Evolutionary conservation across 2,113 vertebrate species (phyloP).

Genomic region (Platysteira castanea): DNA sequence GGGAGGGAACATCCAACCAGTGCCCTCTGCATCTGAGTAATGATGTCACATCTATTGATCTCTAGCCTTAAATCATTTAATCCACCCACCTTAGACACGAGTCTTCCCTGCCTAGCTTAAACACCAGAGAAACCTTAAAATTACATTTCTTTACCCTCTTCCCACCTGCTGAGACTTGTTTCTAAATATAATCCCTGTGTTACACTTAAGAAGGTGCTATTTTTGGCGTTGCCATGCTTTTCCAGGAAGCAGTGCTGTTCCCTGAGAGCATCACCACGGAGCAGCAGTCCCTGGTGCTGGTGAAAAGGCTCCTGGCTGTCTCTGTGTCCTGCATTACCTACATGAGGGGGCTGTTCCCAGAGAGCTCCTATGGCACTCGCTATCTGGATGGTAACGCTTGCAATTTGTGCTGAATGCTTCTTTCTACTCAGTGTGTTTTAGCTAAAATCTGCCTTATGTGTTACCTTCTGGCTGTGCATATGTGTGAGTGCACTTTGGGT

Average conservation of each 20-base stretch:
- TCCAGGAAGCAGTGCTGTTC: slow-evolving; percentile 47
- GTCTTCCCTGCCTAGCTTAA: not conserved
- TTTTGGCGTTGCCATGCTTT: not conserved
- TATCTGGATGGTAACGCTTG: slow-evolving; percentile 69
- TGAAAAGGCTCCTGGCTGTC: slow-evolving; percentile 73
- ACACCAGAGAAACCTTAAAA: not conserved
- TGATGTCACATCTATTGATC: not conserved
- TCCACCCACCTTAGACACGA: not conserved
- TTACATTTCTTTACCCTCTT: not conserved
- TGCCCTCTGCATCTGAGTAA: not conserved
- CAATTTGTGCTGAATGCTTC: not conserved
- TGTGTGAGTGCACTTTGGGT: not conserved
- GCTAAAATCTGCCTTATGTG: rapidly evolving
- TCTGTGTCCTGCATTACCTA: slow-evolving; percentile 76
- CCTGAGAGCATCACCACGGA: slow-evolving; percentile 45
- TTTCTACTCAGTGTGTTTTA: not conserved
- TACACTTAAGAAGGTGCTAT: not conserved
- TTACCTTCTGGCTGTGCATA: not conserved
- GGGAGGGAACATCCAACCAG: not conserved
- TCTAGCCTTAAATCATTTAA: not conserved
- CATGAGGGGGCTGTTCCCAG: slow-evolving; percentile 76
- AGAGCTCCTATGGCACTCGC: slow-evolving; percentile 72
- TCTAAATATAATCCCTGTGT: not conserved
- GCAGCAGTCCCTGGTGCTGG: slow-evolving; percentile 66
- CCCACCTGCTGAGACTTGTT: not conserved